These are phyloP conservation scores for Hypocryptadius cinnamomeus DNA, from an alignment of 2,113 vertebrate species.

Conservation along the genomic window DNA sequence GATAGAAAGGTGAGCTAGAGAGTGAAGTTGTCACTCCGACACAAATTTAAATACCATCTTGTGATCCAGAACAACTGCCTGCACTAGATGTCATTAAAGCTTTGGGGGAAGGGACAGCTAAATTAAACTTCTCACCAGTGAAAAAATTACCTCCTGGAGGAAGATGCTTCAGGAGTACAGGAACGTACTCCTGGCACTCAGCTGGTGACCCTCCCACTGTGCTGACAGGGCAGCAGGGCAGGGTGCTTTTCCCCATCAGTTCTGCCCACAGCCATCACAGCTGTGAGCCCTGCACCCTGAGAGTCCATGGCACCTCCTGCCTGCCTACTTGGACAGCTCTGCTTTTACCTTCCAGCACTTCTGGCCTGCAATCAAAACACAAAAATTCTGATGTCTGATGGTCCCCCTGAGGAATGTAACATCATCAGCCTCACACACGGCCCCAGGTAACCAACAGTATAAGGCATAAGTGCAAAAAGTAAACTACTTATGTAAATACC, in stretches of 20 bases:
- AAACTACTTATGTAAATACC: background rate
- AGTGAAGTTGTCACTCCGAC: background rate
- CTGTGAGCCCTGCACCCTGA: background rate
- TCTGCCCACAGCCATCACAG: background rate
- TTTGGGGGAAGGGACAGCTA: background rate
- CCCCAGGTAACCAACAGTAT: background rate
- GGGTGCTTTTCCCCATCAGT: background rate
- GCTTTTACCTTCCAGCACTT: background rate
- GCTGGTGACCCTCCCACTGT: accelerated
- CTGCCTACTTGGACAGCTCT: background rate
- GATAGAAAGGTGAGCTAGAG: background rate
- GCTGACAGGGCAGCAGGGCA: background rate
- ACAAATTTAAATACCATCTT: background rate
- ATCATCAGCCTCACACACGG: accelerated
- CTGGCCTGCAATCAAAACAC: background rate
- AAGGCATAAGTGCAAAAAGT: background rate
- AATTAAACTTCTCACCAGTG: background rate
- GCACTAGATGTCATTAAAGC: background rate
- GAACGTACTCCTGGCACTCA: background rate
- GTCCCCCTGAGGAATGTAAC: background rate
- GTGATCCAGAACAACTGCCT: background rate
- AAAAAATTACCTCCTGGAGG: background rate
- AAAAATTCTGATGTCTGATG: accelerated
- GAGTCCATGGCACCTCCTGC: background rate
- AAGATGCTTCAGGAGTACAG: background rate